Evolutionary conservation across 2,888 invertebrate genomes (phyloP).

Genomic region (Lepidochrysops patricia): DNA sequence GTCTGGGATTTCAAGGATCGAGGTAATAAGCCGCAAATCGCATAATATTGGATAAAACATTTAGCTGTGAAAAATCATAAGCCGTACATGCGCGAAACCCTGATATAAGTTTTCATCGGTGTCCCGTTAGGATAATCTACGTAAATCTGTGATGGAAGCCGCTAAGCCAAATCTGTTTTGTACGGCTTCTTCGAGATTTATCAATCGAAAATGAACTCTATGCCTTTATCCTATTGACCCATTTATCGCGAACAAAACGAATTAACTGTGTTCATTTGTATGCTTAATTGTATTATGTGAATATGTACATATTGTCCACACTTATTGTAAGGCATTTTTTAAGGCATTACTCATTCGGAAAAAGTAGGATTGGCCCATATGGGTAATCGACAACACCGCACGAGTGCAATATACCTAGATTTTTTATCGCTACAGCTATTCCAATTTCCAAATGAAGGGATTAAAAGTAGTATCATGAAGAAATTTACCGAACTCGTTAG

Average conservation of each 20-base stretch:
- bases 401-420: too few species aligned
- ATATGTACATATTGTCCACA: background rate
- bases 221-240: constrained; percentile 14
- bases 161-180: constrained; percentile 42
- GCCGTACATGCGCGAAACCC: constrained; percentile 23
- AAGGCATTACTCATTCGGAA: too few species aligned
- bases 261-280: constrained; percentile 15
- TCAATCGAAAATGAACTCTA: constrained; percentile 22
- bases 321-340: too few species aligned
- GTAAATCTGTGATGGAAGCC: constrained; percentile 55
- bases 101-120: constrained; percentile 32
- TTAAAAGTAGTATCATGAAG: too few species aligned
- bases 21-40: background rate
- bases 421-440: too few species aligned
- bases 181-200: constrained; percentile 40
- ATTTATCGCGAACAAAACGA: constrained; percentile 17
- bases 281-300: background rate
- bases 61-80: constrained; percentile 1
- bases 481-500: too few species aligned
- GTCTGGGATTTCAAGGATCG: too few species aligned
- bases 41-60: background rate
- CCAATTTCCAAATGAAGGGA: too few species aligned
- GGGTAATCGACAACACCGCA: too few species aligned
- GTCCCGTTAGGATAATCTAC: constrained; percentile 45
- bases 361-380: too few species aligned